Conservation (phyloP, 1,140 invertebrate species). For the Spodoptera litura region DNA sequence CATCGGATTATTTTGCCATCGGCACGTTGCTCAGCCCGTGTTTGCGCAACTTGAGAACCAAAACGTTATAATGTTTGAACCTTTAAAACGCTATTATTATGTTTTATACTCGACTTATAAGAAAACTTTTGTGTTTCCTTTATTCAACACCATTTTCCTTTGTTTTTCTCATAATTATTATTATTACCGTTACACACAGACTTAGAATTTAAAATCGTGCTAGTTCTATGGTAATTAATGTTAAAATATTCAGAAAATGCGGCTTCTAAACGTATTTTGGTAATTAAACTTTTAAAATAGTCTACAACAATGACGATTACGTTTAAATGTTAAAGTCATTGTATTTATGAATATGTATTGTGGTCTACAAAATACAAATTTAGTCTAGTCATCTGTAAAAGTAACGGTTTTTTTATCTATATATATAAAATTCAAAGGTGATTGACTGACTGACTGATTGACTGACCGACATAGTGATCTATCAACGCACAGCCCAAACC, state of each 20-base stretch:
- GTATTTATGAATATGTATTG: not conserved
- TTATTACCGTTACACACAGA: no score
- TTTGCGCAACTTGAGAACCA: not conserved
- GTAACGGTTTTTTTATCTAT: not conserved
- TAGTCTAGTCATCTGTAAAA: conserved; percentile 10
- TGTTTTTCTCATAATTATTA: no score
- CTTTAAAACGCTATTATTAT: not conserved
- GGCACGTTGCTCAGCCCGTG: not conserved
- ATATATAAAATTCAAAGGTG: no score
- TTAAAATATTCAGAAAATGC: not conserved
- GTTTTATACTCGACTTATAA: not conserved
- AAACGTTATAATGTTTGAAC: conserved; percentile 4
- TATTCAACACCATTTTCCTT: no score
- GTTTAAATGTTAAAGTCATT: not conserved
- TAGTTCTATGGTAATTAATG: not conserved
- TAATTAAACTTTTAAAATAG: conserved; percentile 21
- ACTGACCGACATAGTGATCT: no score
- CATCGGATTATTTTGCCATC: not conserved
- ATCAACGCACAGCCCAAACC: no score
- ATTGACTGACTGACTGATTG: no score
- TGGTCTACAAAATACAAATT: not conserved
- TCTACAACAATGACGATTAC: not conserved
- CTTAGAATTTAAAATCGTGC: no score
- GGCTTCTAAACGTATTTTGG: conserved; percentile 5
- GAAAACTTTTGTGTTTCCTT: no score